Conservation (phyloP, 2,797 vertebrate species). For the Myotis pilosus region DNA sequence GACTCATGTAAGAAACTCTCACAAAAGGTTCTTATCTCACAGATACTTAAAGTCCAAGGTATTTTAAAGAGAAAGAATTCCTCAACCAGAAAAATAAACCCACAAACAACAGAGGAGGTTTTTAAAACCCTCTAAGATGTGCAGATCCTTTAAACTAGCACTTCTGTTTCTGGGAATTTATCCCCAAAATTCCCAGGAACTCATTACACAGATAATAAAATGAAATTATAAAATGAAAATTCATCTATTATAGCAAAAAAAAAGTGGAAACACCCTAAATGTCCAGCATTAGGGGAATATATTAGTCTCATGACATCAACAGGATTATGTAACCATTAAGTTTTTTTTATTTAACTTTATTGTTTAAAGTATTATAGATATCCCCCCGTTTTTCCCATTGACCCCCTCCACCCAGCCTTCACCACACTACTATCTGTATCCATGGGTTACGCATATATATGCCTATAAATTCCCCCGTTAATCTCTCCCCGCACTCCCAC, state of each 20-base stretch:
- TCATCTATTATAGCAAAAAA: slow-evolving; percentile 10
- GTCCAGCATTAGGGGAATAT: neutral
- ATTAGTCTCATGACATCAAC: slow-evolving; percentile 2
- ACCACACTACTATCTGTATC: too few species aligned
- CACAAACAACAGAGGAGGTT: neutral
- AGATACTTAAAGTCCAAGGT: neutral
- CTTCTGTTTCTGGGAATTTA: neutral
- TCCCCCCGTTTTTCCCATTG: too few species aligned
- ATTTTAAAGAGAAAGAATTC: neutral
- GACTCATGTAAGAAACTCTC: slow-evolving; percentile 53
- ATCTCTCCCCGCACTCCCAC: too few species aligned
- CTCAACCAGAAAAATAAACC: neutral
- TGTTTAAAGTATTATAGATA: too few species aligned
- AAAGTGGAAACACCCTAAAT: slow-evolving; percentile 56
- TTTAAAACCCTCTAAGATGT: neutral
- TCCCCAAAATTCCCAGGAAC: neutral
- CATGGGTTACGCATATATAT: too few species aligned
- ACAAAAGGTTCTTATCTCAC: slow-evolving; percentile 41
- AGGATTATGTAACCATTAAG: neutral
- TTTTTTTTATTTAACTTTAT: too few species aligned
- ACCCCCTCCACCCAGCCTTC: too few species aligned
- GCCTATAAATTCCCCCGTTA: too few species aligned
- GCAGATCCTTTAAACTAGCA: neutral
- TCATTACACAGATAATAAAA: neutral
- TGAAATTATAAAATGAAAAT: slow-evolving; percentile 20